phyloP scores from a whole-genome alignment of 2,797 vertebrate species.

The Rhadinocentrus ornatus region DNA sequence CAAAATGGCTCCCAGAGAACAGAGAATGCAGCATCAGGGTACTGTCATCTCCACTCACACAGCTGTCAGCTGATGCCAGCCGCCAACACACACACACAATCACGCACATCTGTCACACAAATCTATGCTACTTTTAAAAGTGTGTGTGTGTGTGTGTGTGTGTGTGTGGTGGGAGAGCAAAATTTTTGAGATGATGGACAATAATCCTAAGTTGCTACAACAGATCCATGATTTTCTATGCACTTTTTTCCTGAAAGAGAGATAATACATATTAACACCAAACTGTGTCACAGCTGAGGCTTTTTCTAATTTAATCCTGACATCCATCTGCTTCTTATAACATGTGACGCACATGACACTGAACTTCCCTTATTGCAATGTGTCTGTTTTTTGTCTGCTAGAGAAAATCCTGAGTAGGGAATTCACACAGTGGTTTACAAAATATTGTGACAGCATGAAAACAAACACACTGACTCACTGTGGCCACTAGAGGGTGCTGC shows the following conservation, averaged over 20 bases:
- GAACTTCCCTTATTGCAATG: constrained; percentile 64
- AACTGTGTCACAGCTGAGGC: constrained; percentile 12
- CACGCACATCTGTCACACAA: constrained; percentile 30
- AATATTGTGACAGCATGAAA: constrained; percentile 59
- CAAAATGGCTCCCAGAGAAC: constrained; percentile 83
- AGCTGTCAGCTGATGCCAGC: constrained; percentile 74
- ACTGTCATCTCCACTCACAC: constrained; percentile 78
- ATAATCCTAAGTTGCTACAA: constrained; percentile 25
- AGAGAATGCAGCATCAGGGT: constrained; percentile 80
- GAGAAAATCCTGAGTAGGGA: constrained; percentile 63
- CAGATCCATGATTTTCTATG: neutral
- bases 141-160: neutral
- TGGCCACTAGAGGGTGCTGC: constrained; percentile 68
- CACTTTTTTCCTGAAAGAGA: constrained; percentile 1
- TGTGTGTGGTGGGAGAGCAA: neutral
- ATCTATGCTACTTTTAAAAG: constrained; percentile 44
- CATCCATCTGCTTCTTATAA: constrained; percentile 41
- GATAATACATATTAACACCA: constrained; percentile 4
- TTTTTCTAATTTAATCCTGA: constrained; percentile 36
- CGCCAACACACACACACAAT: constrained; percentile 9
- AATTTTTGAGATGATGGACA: constrained; percentile 19
- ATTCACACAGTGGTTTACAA: constrained; percentile 58
- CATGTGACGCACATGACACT: constrained; percentile 55
- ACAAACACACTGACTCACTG: constrained; percentile 53
- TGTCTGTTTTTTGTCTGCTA: constrained; percentile 66